phyloP scores from a whole-genome alignment of 2,888 invertebrate species.

The Torymus aiolomorphi region DNA sequence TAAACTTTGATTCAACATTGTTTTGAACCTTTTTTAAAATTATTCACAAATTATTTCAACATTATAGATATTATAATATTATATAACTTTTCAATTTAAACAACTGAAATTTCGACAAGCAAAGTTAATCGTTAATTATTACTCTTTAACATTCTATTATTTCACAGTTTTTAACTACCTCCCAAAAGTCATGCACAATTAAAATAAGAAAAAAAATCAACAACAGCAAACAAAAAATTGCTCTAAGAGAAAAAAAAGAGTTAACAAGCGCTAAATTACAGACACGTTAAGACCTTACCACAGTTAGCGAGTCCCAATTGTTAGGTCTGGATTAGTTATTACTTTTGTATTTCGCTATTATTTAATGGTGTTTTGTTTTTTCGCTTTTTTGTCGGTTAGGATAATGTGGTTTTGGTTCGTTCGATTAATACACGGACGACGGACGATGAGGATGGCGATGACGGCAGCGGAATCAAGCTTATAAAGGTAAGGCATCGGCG shows the following conservation, averaged over 20 bases:
- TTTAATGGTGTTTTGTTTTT: conserved; percentile 6
- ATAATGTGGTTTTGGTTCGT: too few relatives aligned
- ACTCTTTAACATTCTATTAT: too few relatives aligned
- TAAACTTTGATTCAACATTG: too few relatives aligned
- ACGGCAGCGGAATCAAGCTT: conserved; percentile 27
- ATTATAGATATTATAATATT: too few relatives aligned
- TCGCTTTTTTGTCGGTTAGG: conserved; percentile 17
- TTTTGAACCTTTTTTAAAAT: too few relatives aligned
- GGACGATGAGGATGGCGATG: conserved; percentile 7
- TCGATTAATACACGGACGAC: too few relatives aligned
- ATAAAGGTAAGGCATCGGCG: conserved; percentile 51
- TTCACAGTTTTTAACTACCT: too few relatives aligned
- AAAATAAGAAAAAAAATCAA: conserved; percentile 10
- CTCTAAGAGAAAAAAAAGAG: too few relatives aligned
- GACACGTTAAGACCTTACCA: conserved; percentile 45
- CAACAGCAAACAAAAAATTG: background rate
- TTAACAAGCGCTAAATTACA: background rate
- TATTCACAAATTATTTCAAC: too few relatives aligned
- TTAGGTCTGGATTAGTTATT: conserved; percentile 46
- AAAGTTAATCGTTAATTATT: too few relatives aligned
- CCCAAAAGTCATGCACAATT: background rate
- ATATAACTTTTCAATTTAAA: too few relatives aligned
- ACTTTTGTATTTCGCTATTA: background rate
- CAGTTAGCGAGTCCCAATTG: conserved; percentile 43
- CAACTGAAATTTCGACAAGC: too few relatives aligned